Evolutionary conservation across 2,888 invertebrate species (phyloP), one percentile per base, ranked within the genome.

Genomic region (Rosalia funebris): DNA sequence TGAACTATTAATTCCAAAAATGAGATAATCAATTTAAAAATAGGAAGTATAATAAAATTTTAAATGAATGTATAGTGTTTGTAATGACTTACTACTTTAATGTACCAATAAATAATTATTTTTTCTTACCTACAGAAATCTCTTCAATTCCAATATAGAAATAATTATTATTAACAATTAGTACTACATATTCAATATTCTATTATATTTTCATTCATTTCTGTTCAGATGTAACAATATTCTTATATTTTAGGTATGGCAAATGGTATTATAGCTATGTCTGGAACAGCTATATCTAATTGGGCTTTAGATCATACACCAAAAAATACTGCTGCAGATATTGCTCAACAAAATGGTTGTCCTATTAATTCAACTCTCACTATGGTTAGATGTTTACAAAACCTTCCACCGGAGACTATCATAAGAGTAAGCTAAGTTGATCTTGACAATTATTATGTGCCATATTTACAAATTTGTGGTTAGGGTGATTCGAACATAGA

Each of bases 201-300:
- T n/a, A n/a, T n/a, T n/a, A n/a, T n/a, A n/a, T n/a, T n/a, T n/a
- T n/a, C n/a, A n/a, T n/a, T n/a, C n/a, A n/a, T n/a, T n/a, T n/a
- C n/a, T n/a, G n/a, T n/a, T 44, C 10, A 44, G 7, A 7, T 5
- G n/a, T 5, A 44, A 44, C 7, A 44, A 44, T 12, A 7, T 53
- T 1, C 16, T n/a, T n/a, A n/a, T 31, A 37, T 32, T 42, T 34
- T 54, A 84, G 85, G 79, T 59, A 69, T 76, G 25, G 75, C 84
- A 17, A 81, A 79, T 16, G 91, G 91, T 0, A 86, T 91, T 11
- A 86, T 90, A 5, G 91, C 92, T 0, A 86, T 92, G 84, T 92
- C 92, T 1, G 92, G 92, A 0, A 86, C 90, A 0, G 87, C 91
- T 0, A 78, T 92, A 1, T 91, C 91, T 0, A 87, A 89, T 20